Percentiles rank a stretch among this genome's conserved stretches.
These are phyloP conservation scores for Centroberyx gerrardi DNA, from an alignment of 2,797 vertebrate genomes.

Conservation along the genomic window DNA sequence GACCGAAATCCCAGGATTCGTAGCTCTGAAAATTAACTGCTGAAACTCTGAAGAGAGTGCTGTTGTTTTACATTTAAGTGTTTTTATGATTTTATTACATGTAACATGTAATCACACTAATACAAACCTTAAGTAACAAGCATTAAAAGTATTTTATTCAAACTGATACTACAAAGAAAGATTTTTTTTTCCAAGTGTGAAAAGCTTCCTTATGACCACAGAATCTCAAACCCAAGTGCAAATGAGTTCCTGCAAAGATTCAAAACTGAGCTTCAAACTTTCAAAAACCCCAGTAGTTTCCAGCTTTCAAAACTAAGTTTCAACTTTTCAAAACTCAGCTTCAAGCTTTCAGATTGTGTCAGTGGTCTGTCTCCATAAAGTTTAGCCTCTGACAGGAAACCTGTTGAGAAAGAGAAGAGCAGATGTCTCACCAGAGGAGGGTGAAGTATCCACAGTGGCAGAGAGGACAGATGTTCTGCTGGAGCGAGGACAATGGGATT, in stretches of 20 bases:
- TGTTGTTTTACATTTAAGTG: no score
- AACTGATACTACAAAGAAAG: no score
- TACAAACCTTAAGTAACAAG: no score
- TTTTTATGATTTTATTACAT: no score
- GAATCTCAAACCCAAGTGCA: background rate
- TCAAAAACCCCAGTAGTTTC: background rate
- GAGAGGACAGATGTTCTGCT: constrained; percentile 71
- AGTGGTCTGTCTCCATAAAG: constrained; percentile 19
- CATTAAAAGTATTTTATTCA: no score
- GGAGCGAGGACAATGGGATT: constrained; percentile 59
- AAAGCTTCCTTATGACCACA: background rate
- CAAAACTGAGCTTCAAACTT: background rate
- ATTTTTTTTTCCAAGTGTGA: no score
- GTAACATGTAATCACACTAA: no score
- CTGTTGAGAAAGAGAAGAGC: constrained; percentile 38
- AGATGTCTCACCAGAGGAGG: constrained; percentile 21
- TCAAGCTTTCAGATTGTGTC: constrained; percentile 24
- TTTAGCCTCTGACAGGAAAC: constrained; percentile 53
- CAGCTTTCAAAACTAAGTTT: background rate
- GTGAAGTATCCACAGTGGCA: constrained; percentile 16
- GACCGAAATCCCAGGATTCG: no score
- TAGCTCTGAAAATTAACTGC: no score
- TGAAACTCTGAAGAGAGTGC: no score
- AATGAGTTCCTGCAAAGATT: background rate
- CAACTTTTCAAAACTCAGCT: background rate